Percentiles rank a stretch among this genome's conserved stretches.
Conservation (phyloP, 2,113 vertebrate genomes). For the Perca schrenkii region DNA sequence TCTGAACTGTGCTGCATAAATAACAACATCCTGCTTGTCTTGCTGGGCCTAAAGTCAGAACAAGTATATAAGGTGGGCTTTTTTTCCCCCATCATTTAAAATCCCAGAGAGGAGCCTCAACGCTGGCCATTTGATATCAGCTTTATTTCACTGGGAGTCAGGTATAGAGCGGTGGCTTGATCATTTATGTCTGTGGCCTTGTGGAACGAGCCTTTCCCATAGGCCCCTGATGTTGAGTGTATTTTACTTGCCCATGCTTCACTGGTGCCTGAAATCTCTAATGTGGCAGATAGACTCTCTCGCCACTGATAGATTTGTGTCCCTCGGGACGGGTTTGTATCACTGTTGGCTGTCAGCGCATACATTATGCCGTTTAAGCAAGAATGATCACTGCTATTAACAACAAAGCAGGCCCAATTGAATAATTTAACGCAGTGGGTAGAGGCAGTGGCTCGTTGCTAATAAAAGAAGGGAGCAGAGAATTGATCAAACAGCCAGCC, state of each 20-base stretch:
- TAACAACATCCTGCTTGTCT: conserved; percentile 25
- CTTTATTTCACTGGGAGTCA: conserved; percentile 38
- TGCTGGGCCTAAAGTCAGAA: conserved; percentile 3
- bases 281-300: conserved; percentile 58
- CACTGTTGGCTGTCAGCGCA: conserved; percentile 75
- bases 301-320: conserved; percentile 73
- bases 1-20: conserved; percentile 40
- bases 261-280: conserved; percentile 59
- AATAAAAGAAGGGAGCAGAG: conserved; percentile 60
- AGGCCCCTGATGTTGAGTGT: conserved; percentile 52
- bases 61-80: background rate
- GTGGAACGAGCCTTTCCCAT: conserved; percentile 33
- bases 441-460: conserved; percentile 54
- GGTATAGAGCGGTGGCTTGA: background rate
- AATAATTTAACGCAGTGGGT: conserved; percentile 74
- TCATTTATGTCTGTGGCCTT: conserved; percentile 69
- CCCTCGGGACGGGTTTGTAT: conserved; percentile 75
- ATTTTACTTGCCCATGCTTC: conserved; percentile 60
- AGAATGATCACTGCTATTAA: conserved; percentile 83
- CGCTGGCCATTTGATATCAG: conserved; percentile 29
- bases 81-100: conserved; percentile 24
- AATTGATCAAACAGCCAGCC: conserved; percentile 64
- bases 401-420: conserved; percentile 74
- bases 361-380: conserved; percentile 79
- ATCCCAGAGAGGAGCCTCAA: background rate